phyloP scores from a whole-genome alignment of 2,113 vertebrate species.

The Gnathonemus longibarbis region DNA sequence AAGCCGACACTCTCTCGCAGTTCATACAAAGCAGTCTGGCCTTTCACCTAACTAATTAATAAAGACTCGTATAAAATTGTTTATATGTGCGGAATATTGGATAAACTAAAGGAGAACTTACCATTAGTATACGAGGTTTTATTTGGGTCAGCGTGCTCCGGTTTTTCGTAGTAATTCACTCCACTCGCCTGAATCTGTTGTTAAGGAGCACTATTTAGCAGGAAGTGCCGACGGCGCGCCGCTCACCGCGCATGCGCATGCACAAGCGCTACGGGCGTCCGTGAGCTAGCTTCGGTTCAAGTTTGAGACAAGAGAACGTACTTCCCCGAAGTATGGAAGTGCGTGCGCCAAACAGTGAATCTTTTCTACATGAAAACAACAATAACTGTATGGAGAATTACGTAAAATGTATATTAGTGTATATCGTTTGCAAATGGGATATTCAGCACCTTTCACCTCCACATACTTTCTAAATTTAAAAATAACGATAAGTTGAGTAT shows the following conservation, averaged over 20 bases:
- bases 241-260: slow-evolving; percentile 44
- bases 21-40: neutral
- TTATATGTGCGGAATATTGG: neutral
- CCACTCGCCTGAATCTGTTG: slow-evolving; percentile 53
- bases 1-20: neutral
- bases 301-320: slow-evolving; percentile 21
- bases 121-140: slow-evolving; percentile 42
- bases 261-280: neutral
- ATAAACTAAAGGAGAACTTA: slow-evolving; percentile 36
- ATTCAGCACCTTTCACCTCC: neutral
- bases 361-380: neutral
- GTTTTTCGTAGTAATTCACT: slow-evolving; percentile 35
- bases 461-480: neutral
- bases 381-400: neutral
- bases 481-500: neutral
- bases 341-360: neutral
- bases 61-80: neutral
- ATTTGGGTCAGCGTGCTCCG: slow-evolving; percentile 26
- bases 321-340: neutral
- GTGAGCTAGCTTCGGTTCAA: neutral
- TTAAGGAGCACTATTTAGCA: slow-evolving; percentile 62
- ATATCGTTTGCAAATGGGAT: neutral
- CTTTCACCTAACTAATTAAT: neutral
- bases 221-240: slow-evolving; percentile 43
- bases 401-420: neutral